Percentiles rank a stretch among this genome's conserved stretches.
Evolutionary conservation across 2,888 invertebrate species (phyloP).

Genomic region (Callimorpha dominula): DNA sequence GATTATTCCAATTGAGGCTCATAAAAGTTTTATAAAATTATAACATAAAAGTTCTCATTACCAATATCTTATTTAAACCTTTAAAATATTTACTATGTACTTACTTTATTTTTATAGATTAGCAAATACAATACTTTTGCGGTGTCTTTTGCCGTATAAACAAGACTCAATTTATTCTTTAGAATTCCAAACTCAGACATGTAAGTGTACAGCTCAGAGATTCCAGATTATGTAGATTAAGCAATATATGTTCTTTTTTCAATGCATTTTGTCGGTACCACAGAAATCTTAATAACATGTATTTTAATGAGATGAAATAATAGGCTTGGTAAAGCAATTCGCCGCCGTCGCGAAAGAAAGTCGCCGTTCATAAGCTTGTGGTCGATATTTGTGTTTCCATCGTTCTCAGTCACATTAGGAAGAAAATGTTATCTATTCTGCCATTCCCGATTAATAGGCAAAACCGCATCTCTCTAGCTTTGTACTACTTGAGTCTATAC

Average conservation of each 20-base stretch:
- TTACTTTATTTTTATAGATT: neutral
- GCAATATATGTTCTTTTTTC: conserved; percentile 29
- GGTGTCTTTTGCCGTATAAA: conserved; percentile 1
- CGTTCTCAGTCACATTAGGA: neutral
- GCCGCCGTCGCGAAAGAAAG: neutral
- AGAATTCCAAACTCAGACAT: conserved; percentile 16
- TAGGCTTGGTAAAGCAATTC: neutral
- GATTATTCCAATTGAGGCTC: neutral
- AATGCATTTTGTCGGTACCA: conserved; percentile 24
- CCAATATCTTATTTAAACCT: neutral
- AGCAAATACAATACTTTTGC: neutral
- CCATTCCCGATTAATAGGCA: neutral
- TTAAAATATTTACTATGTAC: neutral
- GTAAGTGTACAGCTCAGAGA: conserved; percentile 10
- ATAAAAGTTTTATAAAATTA: neutral
- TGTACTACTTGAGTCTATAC: neutral
- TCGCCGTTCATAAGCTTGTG: conserved; percentile 1
- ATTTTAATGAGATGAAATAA: neutral
- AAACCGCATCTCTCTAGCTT: neutral
- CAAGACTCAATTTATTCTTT: conserved; percentile 16
- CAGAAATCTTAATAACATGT: conserved; percentile 1
- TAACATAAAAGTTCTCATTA: neutral
- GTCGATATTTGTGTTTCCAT: neutral
- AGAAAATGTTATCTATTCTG: neutral
- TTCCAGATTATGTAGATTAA: conserved; percentile 40